Percentiles rank a stretch among this genome's conserved stretches.
phyloP scores from a whole-genome alignment of 1,140 invertebrate genomes.

The Drosophila sproati region DNA sequence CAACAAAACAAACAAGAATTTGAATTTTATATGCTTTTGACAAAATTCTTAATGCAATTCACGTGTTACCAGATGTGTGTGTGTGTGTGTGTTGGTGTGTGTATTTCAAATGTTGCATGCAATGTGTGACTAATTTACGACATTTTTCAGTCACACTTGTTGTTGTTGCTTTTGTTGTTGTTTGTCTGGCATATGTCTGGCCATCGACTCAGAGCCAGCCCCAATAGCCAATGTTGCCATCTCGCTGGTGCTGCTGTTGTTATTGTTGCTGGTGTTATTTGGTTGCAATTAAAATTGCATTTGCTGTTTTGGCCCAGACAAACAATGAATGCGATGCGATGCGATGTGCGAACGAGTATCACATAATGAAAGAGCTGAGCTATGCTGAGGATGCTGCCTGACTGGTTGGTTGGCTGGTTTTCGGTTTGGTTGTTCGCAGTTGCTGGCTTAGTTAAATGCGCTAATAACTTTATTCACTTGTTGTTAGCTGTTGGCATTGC shows the following conservation, averaged over 20 bases:
- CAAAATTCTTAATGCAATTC: background rate
- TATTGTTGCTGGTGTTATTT: conserved; percentile 55
- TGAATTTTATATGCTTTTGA: too few species aligned
- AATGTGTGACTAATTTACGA: conserved; percentile 72
- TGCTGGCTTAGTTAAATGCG: conserved; percentile 76
- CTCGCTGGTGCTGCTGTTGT: conserved; percentile 15
- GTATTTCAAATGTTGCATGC: conserved; percentile 67
- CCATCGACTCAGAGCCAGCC: conserved; percentile 17
- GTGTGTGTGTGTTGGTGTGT: background rate
- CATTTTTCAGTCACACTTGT: conserved; percentile 11
- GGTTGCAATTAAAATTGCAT: conserved; percentile 81
- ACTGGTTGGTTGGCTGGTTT: conserved; percentile 2
- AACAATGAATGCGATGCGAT: conserved; percentile 49
- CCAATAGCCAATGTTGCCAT: background rate
- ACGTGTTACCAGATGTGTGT: background rate
- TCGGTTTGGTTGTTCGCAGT: conserved; percentile 34
- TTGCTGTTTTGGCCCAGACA: conserved; percentile 53
- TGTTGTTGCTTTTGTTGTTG: conserved; percentile 29
- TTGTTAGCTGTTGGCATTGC: conserved; percentile 66
- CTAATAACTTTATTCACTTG: conserved; percentile 82
- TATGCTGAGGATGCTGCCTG: conserved; percentile 38
- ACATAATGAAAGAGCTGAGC: conserved; percentile 14
- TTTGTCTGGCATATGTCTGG: conserved; percentile 70
- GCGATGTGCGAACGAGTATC: conserved; percentile 34
- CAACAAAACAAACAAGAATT: too few species aligned